Percentiles rank a stretch among this genome's conserved stretches.
phyloP scores from a whole-genome alignment of 1,140 invertebrate genomes.

The Calycopis cecrops region DNA sequence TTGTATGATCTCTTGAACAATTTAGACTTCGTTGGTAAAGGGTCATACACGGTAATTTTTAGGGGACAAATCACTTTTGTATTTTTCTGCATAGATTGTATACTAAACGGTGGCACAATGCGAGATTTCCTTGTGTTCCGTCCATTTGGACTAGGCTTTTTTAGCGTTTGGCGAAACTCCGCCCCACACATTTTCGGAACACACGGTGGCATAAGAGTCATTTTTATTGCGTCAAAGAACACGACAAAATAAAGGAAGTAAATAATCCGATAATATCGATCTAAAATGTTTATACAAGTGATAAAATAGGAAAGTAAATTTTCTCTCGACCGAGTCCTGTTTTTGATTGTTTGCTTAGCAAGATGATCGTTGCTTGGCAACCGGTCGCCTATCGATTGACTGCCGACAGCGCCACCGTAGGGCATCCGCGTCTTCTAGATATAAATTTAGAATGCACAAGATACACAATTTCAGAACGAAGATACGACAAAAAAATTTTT shows the following conservation, averaged over 20 bases:
- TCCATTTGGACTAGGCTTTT: constrained; percentile 61
- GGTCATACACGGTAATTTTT: constrained; percentile 74
- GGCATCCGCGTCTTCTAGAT: constrained; percentile 19
- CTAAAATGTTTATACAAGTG: constrained; percentile 71
- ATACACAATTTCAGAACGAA: too few relatives aligned
- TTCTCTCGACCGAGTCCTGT: constrained; percentile 50
- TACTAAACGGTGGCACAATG: constrained; percentile 85
- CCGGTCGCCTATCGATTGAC: constrained; percentile 65
- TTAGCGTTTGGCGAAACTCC: constrained; percentile 53
- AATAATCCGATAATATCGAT: constrained; percentile 68
- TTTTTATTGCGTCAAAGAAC: constrained; percentile 43
- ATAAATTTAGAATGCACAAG: too few relatives aligned
- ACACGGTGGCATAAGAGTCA: constrained; percentile 57
- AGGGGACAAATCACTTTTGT: constrained; percentile 82
- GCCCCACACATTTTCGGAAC: constrained; percentile 49
- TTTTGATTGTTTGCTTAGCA: constrained; percentile 75
- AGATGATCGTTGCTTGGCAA: constrained; percentile 71
- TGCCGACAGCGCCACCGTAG: constrained; percentile 49
- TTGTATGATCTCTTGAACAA: constrained; percentile 90
- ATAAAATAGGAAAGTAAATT: constrained; percentile 75
- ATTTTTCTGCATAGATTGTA: constrained; percentile 85
- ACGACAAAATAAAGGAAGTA: constrained; percentile 39
- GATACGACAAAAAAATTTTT: too few relatives aligned
- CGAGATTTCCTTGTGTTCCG: constrained; percentile 51
- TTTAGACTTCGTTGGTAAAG: constrained; percentile 77